Base-by-base conservation (phyloP, 2,797 vertebrate species). In the Dicrostonyx torquatus region DNA sequence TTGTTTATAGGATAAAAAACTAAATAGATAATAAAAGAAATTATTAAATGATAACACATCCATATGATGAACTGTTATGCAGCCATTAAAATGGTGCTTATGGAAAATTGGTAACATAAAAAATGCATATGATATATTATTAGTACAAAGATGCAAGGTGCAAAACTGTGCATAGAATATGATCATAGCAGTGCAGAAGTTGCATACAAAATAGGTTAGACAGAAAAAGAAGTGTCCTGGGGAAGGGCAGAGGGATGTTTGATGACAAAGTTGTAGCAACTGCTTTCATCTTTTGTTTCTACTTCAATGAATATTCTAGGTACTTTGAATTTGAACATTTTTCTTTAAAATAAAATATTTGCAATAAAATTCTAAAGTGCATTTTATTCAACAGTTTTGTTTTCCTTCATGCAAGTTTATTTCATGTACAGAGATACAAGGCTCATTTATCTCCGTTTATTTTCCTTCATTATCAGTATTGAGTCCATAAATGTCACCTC, bases 1-100 rank as follows among this genome's bases (percentile, higher is more conserved):
- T 78, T 86, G 60, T 79, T 90, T 75, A 94, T 87, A 94, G 24
- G 79, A 93, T 92, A 64, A 93, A 94, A 97, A 91, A 58, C 73
- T 93, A 96, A 92, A 85, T 73, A 91, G 93, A 91, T 94, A 91
- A 90, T 97, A 90, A 97, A 96, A 95, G 60, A 87, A 95, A 88
- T 96, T 96, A 96, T 97, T 96, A 96, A 96, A 96, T 94, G 77
- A 94, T 95, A 97, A 85, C 60, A 77, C 14, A 94, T 93, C 62
- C 78, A 72, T 86, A 53, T 91, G 89, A 96, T 91, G 89, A 43
- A 96, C 82, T 88, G 68, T 95, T 96, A 94, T 17, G 37, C 17
- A 93, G 72, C 73, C 82, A 96, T 96, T 97, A 96, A 97, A 94
- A 94, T 72, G 60, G 70, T 96, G 50, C 93, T 96, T 95, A 88